Percentiles rank a stretch among this genome's conserved stretches.
phyloP scores from a whole-genome alignment of 2,113 vertebrate species.

The Myodes glareolus region DNA sequence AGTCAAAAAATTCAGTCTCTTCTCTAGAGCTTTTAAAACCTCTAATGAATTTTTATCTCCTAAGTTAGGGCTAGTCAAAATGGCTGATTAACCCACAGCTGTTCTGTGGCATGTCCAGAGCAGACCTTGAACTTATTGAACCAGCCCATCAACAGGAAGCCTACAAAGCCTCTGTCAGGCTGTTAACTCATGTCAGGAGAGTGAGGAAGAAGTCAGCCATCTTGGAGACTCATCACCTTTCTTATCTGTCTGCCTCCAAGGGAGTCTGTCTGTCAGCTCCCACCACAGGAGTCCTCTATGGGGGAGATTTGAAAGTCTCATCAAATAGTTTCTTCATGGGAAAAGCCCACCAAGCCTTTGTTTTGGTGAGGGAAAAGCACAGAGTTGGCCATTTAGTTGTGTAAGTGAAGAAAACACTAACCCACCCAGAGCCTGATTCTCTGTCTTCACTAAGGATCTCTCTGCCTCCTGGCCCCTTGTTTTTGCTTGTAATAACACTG shows the following conservation, averaged over 20 bases:
- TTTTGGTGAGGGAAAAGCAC: not conserved
- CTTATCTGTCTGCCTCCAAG: not conserved
- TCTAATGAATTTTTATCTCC: not conserved
- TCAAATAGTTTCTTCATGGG: not conserved
- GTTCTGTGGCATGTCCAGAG: not conserved
- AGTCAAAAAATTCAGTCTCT: not conserved
- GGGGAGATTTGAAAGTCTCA: not conserved
- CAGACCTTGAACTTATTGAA: not conserved
- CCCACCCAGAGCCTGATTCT: accelerated
- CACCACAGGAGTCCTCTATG: not conserved
- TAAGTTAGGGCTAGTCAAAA: too few species aligned
- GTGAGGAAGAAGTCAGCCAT: not conserved
- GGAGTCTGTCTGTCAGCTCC: not conserved
- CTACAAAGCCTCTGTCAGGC: not conserved
- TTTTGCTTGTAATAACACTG: not conserved
- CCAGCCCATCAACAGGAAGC: not conserved
- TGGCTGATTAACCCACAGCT: not conserved
- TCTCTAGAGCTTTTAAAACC: not conserved
- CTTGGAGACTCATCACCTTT: not conserved
- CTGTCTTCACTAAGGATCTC: too few species aligned
- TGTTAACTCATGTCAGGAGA: not conserved
- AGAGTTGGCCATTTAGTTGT: not conserved
- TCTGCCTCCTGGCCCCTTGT: not conserved
- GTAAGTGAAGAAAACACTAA: not conserved
- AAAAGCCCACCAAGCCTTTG: not conserved